Evolutionary conservation across 1,140 invertebrate species (phyloP).

Genomic region (Micrasema longulum): DNA sequence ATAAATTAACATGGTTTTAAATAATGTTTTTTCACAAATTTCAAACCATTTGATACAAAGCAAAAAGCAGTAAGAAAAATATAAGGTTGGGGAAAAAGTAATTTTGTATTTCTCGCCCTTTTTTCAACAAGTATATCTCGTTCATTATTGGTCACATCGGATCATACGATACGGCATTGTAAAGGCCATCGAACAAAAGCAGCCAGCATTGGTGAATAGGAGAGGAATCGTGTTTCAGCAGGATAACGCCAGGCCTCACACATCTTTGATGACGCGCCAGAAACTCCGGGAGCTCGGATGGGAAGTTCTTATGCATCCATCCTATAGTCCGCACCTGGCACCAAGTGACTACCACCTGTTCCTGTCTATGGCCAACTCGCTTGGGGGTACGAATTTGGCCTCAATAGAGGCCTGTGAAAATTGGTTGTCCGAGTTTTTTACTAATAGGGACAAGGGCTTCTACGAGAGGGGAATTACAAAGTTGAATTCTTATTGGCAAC

Average conservation of each 20-base stretch:
- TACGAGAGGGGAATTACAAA: slow-evolving; percentile 10
- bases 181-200: no score
- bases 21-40: no score
- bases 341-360: no score
- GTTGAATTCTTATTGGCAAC: no score
- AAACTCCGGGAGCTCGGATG: neutral
- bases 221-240: neutral
- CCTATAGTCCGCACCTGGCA: neutral
- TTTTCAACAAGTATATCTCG: slow-evolving; percentile 28
- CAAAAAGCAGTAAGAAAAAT: no score
- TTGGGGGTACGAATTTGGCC: slow-evolving; percentile 16
- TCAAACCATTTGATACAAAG: no score
- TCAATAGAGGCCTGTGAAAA: slow-evolving; percentile 23
- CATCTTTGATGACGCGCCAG: slow-evolving; percentile 4
- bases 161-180: neutral
- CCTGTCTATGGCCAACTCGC: no score
- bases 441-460: slow-evolving; percentile 19
- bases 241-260: neutral
- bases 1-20: no score
- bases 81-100: no score
- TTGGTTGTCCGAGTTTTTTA: slow-evolving; percentile 23
- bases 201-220: no score
- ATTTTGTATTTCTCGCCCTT: no score
- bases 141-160: slow-evolving; percentile 14
- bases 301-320: neutral